Conservation (phyloP, 2,888 invertebrate genomes). For the Rotaria sp. region DNA sequence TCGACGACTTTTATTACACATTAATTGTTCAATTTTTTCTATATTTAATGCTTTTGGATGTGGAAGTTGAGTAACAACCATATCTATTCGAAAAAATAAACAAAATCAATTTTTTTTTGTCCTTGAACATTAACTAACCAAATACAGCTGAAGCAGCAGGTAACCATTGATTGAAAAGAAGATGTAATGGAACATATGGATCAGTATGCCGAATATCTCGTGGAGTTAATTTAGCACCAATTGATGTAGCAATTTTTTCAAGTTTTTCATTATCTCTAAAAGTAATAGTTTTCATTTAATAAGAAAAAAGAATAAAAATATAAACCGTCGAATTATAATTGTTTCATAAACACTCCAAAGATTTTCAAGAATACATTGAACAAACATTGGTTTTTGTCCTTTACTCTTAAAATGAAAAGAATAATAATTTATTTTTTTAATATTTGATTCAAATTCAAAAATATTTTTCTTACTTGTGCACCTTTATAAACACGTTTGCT, state of each 20-base stretch:
- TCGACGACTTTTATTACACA: conserved; percentile 67
- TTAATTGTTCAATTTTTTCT: conserved; percentile 73
- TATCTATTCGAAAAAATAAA: conserved; percentile 55
- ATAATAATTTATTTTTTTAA: too few relatives aligned
- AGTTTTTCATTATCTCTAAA: conserved; percentile 53
- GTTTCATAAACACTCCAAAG: conserved; percentile 82
- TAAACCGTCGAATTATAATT: conserved; percentile 64
- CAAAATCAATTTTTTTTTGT: background rate
- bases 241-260: conserved; percentile 56
- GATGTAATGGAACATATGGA: conserved; percentile 69
- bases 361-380: conserved; percentile 80
- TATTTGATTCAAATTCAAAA: too few relatives aligned
- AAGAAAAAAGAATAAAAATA: too few relatives aligned
- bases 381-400: conserved; percentile 83
- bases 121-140: conserved; percentile 47
- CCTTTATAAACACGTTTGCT: conserved; percentile 75
- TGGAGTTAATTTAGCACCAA: conserved; percentile 68
- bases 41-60: conserved; percentile 69
- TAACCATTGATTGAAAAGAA: conserved; percentile 79
- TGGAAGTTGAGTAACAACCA: conserved; percentile 74
- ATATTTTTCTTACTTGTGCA: conserved; percentile 63
- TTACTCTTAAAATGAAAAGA: conserved; percentile 58
- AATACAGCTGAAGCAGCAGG: conserved; percentile 76
- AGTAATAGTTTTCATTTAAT: background rate
- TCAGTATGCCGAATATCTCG: conserved; percentile 70